Evolutionary conservation across 2,113 vertebrate genomes (phyloP).

Genomic region (Seriola rivoliana): DNA sequence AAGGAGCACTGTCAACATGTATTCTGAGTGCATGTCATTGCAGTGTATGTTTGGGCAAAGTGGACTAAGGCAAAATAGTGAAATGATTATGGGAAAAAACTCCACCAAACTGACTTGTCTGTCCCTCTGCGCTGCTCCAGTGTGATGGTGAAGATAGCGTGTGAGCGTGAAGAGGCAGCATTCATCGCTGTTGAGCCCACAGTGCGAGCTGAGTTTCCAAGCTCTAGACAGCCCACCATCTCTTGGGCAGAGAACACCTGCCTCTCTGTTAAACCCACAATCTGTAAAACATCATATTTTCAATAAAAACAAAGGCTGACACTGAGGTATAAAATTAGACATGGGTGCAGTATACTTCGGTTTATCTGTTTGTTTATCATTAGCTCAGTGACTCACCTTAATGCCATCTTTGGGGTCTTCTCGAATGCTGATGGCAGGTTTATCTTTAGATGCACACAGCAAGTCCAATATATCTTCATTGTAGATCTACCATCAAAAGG

Average conservation of each 20-base stretch:
- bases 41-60: neutral
- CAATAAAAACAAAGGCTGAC: neutral
- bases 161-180: constrained; percentile 94
- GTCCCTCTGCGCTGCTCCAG: constrained; percentile 90
- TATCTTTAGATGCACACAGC: constrained; percentile 89
- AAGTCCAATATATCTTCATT: constrained; percentile 97
- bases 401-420: constrained; percentile 98
- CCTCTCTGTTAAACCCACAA: constrained; percentile 92
- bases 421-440: constrained; percentile 89
- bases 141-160: constrained; percentile 96
- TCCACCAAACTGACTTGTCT: constrained; percentile 88
- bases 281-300: constrained; percentile 78
- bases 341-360: neutral
- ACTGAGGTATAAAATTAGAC: neutral
- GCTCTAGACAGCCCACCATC: constrained; percentile 92
- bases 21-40: neutral
- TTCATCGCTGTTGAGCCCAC: constrained; percentile 98
- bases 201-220: constrained; percentile 92
- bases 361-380: neutral
- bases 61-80: neutral
- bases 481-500: constrained; percentile 88
- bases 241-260: constrained; percentile 86
- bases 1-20: neutral
- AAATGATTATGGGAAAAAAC: neutral
- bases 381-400: constrained; percentile 84